Conservation (phyloP, 2,797 vertebrate species). For the Hafferia zeledoni region DNA sequence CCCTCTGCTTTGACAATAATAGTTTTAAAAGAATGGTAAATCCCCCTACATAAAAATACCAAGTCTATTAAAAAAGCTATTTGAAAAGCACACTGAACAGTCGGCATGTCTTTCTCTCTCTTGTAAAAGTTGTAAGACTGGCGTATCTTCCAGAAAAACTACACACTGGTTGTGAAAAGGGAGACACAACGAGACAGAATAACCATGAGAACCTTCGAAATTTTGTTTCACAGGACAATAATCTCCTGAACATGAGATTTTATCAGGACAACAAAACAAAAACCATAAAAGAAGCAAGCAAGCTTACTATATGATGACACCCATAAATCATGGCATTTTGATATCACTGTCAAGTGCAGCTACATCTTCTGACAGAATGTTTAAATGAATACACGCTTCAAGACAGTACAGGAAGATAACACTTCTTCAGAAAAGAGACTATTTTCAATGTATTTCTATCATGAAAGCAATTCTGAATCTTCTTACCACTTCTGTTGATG, state of each 20-base stretch:
- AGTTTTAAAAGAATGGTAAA: background rate
- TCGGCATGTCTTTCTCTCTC: background rate
- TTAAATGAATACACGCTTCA: background rate
- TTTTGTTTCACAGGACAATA: background rate
- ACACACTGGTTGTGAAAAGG: background rate
- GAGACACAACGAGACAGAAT: background rate
- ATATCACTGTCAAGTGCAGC: background rate
- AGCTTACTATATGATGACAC: background rate
- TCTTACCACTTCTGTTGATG: constrained; percentile 97
- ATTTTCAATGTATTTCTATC: background rate
- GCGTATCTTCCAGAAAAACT: background rate
- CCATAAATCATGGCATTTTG: background rate
- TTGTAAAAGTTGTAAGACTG: background rate
- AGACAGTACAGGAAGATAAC: background rate
- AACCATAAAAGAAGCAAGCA: background rate
- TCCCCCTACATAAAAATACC: background rate
- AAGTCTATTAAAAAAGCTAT: background rate
- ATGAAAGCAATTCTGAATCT: background rate
- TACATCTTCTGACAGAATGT: background rate
- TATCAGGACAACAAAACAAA: background rate
- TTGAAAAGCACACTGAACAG: background rate
- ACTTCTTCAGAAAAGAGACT: background rate
- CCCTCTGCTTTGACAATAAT: background rate
- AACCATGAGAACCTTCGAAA: background rate
- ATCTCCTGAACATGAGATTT: background rate